Base-by-base conservation (phyloP, 2,113 vertebrate genomes). In the Nycticorax nycticorax region DNA sequence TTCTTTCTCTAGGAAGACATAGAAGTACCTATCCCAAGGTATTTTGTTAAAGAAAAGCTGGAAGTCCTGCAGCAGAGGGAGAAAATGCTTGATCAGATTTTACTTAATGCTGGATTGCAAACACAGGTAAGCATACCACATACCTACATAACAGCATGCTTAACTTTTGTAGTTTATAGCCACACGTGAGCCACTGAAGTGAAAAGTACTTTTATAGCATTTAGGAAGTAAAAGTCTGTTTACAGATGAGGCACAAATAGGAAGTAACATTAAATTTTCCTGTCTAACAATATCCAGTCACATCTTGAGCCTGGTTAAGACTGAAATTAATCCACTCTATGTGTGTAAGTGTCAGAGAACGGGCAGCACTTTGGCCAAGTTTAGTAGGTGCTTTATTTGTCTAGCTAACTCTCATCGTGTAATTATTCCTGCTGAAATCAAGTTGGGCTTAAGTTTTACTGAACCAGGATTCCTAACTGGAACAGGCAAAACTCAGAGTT, bases 11-110 rank as follows among this genome's bases (percentile, higher is more conserved):
- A 99, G 99, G 97, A 99, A 94, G 97, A 98, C n/a, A 74, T 98
- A 84, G 99, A 99, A 81, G 97, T 99, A 64, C 99, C 99, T 77
- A 98, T 99, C 48, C 99, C 99, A 56, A 98, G 74, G 41, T 99
- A 99, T 66, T 99, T 99, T 85, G 27, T 99, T 87, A 98, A 98
- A 76, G 98, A 99, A 88, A 98, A 98, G 39, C 60, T 98, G 50
- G 97, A 98, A 69, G 96, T 92, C 6, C 86, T 99, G 84, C 98
- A 96, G 89, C 97, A 96, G 92, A 98, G 99, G 78, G 98, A 99
- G 88, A 97, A 94, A 90, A 96, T 97, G 30, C 98, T 99, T 2
- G 89, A 98, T 48, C 97, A 95, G 60, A 98, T 99, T 87, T 77
- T 99, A 83, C 35, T 95, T 5, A 56, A 98, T 32, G 84, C 73